Conservation (phyloP, 2,888 invertebrate genomes). For the Hydropsyche betteni region DNA sequence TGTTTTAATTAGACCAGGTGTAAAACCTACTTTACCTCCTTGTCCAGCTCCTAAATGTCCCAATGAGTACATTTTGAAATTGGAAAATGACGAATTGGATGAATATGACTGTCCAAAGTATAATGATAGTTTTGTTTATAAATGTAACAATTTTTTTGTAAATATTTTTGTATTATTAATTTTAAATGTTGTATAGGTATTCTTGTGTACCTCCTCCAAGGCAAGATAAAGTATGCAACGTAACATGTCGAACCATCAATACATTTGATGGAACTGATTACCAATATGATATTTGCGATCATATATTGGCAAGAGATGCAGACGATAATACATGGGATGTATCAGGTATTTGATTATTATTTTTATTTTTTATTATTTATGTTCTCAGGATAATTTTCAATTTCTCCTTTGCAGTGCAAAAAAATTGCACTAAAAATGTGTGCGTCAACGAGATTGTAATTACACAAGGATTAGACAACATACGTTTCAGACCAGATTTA, state of each 20-base stretch:
- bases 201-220: slow-evolving; percentile 72
- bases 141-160: neutral
- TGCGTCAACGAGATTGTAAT: slow-evolving; percentile 74
- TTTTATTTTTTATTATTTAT: neutral
- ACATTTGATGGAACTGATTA: slow-evolving; percentile 84
- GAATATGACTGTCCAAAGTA: slow-evolving; percentile 64
- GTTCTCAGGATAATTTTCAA: slow-evolving; percentile 61
- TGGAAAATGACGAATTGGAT: slow-evolving; percentile 59
- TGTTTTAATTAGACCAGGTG: slow-evolving; percentile 55
- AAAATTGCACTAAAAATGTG: slow-evolving; percentile 68
- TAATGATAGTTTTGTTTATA: slow-evolving; percentile 52
- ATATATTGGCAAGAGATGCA: slow-evolving; percentile 78
- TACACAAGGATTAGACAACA: slow-evolving; percentile 67
- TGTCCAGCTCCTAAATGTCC: slow-evolving; percentile 70
- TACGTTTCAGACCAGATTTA: slow-evolving; percentile 71
- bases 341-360: slow-evolving; percentile 64
- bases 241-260: slow-evolving; percentile 79
- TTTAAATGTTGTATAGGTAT: slow-evolving; percentile 62
- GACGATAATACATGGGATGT: slow-evolving; percentile 75
- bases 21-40: slow-evolving; percentile 54
- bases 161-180: slow-evolving; percentile 5
- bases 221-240: slow-evolving; percentile 73
- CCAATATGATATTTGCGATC: slow-evolving; percentile 84
- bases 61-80: slow-evolving; percentile 65
- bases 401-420: slow-evolving; percentile 65